Base-by-base conservation (phyloP, 2,888 invertebrate genomes). In the Oscheius myriophilus region DNA sequence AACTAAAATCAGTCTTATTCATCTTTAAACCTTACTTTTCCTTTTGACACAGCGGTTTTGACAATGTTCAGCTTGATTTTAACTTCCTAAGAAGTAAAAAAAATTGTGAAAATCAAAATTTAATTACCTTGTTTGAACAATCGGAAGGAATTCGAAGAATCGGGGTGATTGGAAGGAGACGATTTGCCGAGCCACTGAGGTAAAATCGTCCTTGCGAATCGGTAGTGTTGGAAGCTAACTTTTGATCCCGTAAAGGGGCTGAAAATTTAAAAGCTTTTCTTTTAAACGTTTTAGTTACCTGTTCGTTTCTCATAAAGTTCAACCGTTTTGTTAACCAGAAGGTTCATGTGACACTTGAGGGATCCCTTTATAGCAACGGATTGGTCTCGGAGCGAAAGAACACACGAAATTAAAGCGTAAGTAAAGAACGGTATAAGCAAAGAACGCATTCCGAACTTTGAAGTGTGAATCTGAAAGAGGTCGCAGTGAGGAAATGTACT, bases 311-410 rank as follows among this genome's bases (percentile, higher is more conserved):
- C 63, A 18, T 63, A 51, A 14, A 63, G 45, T 41, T 63, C 63
- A 21, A 63, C 63, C 6, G 23, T 39, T 18, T 52, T 42, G 25
- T 45, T 45, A 6, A n/a, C n/a, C 39, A 63, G 16, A 9, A 25
- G 62, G 2, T 46, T 39, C n/a, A 61, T 39, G 16, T 39, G 54
- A 46, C 63, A 51, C 6, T 52, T 64, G 2, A 63, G 63, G 11
- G 52, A n/a, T 14, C 63, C 70, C 53, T 69, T 75, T 21, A 79
- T 74, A 18, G 78, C 79, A 16, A 79, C 73, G 46, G 79, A 78
- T 59, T 81, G 81, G 71, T 81, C 79, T 53, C 79, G 63, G 76
- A 81, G 72, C n/a, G 79, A 72, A 23, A 69, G 59, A 39, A 70
- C 46, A 33, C 43, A 25, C 14, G 62, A 67, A 26, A 75, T 18